A percentile compares a stretch with the other conserved stretches of the same genome.
Evolutionary conservation across 2,888 invertebrate genomes (phyloP).

Genomic region (Selenia dentaria): DNA sequence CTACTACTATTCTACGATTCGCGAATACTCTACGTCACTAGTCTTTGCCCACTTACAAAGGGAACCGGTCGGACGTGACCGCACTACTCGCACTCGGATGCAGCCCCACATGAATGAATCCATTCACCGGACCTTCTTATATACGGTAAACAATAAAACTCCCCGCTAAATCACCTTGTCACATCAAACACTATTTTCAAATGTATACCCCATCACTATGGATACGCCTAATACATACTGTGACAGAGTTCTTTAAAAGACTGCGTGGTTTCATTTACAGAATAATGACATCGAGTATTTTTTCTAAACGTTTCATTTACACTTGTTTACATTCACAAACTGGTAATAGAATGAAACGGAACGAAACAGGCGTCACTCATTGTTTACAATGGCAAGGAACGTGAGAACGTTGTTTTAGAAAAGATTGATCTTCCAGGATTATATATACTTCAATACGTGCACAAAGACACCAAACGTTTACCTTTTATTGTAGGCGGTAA

Average conservation of each 20-base stretch:
- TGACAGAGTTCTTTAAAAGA: constrained; percentile 1
- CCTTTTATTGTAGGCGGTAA: constrained; percentile 67
- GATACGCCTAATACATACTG: neutral
- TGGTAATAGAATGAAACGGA: constrained; percentile 70
- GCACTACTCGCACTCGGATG: constrained; percentile 53
- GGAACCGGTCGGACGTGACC: constrained; percentile 62
- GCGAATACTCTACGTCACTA: too few species aligned
- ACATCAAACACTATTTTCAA: neutral
- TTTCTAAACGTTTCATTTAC: constrained; percentile 56
- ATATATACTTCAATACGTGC: constrained; percentile 74
- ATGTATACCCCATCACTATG: too few species aligned
- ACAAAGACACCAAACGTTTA: constrained; percentile 62
- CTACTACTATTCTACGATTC: too few species aligned
- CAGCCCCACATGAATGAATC: constrained; percentile 43
- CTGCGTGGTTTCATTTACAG: neutral
- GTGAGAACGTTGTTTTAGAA: constrained; percentile 69
- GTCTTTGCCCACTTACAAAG: constrained; percentile 48
- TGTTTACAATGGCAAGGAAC: constrained; percentile 75
- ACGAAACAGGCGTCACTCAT: constrained; percentile 65
- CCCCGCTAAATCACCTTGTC: constrained; percentile 4
- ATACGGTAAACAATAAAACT: neutral
- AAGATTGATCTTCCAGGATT: constrained; percentile 15
- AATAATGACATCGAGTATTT: constrained; percentile 45
- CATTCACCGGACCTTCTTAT: constrained; percentile 46
- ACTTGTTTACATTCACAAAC: constrained; percentile 74